Evolutionary conservation across 2,888 invertebrate species (phyloP), one percentile per base, ranked within the genome.

Genomic region (Muscina levida): DNA sequence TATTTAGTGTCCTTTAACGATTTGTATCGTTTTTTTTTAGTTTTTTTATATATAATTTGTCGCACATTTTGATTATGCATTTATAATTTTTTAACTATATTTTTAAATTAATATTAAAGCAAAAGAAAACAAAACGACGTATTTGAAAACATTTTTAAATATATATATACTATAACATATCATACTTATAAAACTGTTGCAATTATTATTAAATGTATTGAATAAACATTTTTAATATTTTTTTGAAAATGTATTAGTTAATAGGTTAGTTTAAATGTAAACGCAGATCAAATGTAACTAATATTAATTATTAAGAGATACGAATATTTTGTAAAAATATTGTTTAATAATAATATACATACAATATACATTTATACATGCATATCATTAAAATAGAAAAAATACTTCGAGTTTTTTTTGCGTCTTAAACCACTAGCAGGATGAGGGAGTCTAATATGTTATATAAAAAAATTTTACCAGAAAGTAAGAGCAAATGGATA

Each of bases 41-140:
- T n/a, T n/a, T n/a, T n/a, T n/a, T n/a, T n/a, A n/a, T n/a, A n/a
- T 31, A 75, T 71, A 62, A 79, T 15, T 39, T 37, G 22, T 26
- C 59, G 77, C 77, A 81, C 81, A 77, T 77, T 81, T 81, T 81
- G 81, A 75, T 75, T 72, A 48, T 81, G 81, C 31, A 31, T 59
- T 48, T 65, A 73, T 37, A 10, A 42, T 68, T 19, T 11, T 31
- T 31, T 31, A 31, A 31, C 8, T 31, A 31, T 53, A 78, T 26
- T 56, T 71, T 11, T 13, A 59, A 15, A 4, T 48, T 76, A 67
- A 31, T 13, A 37, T 19, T 42, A 31, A 31, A 31, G 8, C 31
- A n/a, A n/a, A n/a, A n/a, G n/a, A n/a, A n/a, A n/a, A n/a, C n/a
- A n/a, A n/a, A n/a, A n/a, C n/a, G n/a, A n/a, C n/a, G n/a, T n/a